Evolutionary conservation across 2,113 vertebrate species (phyloP).

Genomic region (Eonycteris spelaea): DNA sequence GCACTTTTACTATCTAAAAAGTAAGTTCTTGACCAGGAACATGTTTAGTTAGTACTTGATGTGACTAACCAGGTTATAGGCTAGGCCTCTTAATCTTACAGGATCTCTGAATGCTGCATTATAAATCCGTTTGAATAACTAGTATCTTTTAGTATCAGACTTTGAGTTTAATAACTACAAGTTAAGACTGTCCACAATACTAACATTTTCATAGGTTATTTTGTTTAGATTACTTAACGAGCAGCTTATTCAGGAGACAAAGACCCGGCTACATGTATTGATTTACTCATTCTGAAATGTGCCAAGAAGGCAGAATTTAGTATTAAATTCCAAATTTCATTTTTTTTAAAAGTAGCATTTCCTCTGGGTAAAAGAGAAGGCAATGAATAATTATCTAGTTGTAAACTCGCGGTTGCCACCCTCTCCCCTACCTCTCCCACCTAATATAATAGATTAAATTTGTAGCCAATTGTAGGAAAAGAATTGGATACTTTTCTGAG

Average conservation of each 20-base stretch:
- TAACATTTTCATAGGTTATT: neutral
- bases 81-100: neutral
- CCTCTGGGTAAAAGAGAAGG: neutral
- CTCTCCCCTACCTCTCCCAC: neutral
- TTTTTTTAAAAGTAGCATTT: neutral
- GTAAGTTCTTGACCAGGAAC: neutral
- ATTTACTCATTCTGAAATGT: slow-evolving; percentile 34
- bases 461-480: neutral
- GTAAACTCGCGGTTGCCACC: neutral
- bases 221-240: neutral
- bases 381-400: neutral
- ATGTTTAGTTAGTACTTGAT: neutral
- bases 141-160: neutral
- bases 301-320: slow-evolving; percentile 53
- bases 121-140: neutral
- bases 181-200: neutral
- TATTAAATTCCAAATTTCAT: slow-evolving; percentile 3
- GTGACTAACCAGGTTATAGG: neutral
- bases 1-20: neutral
- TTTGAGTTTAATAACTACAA: neutral
- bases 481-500: neutral
- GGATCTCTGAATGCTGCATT: neutral
- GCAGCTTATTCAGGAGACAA: neutral
- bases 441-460: neutral
- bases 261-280: neutral